phyloP scores from a whole-genome alignment of 2,797 vertebrate species.

The Phoeniculus purpureus region DNA sequence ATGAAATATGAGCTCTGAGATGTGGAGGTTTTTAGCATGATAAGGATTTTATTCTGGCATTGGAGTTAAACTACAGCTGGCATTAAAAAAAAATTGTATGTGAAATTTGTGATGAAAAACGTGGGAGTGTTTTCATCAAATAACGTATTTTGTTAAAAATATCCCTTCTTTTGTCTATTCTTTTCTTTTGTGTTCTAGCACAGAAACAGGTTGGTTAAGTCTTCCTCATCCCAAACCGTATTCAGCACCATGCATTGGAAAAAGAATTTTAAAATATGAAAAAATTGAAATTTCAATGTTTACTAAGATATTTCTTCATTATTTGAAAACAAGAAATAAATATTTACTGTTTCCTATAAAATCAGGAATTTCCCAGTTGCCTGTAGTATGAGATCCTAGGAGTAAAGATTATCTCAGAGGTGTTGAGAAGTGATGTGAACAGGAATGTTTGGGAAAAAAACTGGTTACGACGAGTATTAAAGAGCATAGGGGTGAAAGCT shows the following conservation, averaged over 20 bases:
- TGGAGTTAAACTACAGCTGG: constrained; percentile 37
- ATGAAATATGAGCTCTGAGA: constrained; percentile 63
- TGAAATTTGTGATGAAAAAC: constrained; percentile 13
- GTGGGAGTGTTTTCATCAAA: not conserved
- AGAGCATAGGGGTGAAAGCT: not conserved
- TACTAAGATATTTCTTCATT: not conserved
- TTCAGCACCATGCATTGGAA: not conserved
- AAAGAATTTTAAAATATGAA: not conserved
- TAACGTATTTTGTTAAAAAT: not conserved
- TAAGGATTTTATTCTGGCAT: constrained; percentile 19
- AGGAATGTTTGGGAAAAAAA: not conserved
- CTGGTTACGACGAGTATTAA: not conserved
- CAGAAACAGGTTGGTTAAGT: not conserved
- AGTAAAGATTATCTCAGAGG: not conserved
- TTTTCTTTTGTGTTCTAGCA: not conserved
- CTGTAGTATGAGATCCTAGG: not conserved
- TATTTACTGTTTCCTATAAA: not conserved
- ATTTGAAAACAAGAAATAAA: not conserved
- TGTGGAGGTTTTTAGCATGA: constrained; percentile 46
- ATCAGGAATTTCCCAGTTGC: not conserved
- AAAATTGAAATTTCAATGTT: not conserved
- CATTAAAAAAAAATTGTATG: not conserved
- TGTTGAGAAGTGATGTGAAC: not conserved
- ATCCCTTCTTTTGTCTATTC: not conserved
- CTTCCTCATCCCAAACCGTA: not conserved